Evolutionary conservation across 2,797 vertebrate genomes (phyloP).

Genomic region (Sebastes kiyomatsui): DNA sequence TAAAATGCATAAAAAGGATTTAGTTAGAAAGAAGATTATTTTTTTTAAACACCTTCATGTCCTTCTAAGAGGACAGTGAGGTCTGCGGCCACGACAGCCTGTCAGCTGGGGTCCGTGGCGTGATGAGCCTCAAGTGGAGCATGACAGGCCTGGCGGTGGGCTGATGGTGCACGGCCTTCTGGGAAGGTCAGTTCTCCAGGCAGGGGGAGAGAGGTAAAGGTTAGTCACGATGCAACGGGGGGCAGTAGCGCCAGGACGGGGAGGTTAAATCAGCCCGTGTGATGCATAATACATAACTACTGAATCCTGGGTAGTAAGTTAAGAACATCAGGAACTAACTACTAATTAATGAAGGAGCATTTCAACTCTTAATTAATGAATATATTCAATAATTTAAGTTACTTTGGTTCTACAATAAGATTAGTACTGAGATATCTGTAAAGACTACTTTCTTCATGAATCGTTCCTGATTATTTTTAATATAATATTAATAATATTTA

Average conservation of each 20-base stretch:
- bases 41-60: conserved; percentile 17
- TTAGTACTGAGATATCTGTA: not conserved
- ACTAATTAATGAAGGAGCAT: not conserved
- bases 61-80: conserved; percentile 35
- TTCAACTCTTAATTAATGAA: not conserved
- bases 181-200: conserved; percentile 73
- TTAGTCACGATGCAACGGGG: conserved; percentile 60
- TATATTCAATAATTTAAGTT: not conserved
- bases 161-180: conserved; percentile 68
- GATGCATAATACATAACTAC: not conserved
- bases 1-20: not conserved
- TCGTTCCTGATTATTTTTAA: too few species aligned
- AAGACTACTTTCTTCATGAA: too few species aligned
- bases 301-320: not conserved
- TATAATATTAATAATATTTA: too few species aligned
- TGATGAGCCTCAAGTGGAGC: conserved; percentile 69
- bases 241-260: conserved; percentile 16
- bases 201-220: conserved; percentile 68
- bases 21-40: not conserved
- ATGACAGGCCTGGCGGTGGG: conserved; percentile 62
- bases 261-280: conserved; percentile 29
- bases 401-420: not conserved
- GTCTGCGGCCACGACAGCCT: conserved; percentile 51
- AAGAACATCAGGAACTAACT: not conserved
- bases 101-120: conserved; percentile 62